Base-by-base conservation (phyloP, 2,113 vertebrate genomes). In the Cyprinodon tularosa region DNA sequence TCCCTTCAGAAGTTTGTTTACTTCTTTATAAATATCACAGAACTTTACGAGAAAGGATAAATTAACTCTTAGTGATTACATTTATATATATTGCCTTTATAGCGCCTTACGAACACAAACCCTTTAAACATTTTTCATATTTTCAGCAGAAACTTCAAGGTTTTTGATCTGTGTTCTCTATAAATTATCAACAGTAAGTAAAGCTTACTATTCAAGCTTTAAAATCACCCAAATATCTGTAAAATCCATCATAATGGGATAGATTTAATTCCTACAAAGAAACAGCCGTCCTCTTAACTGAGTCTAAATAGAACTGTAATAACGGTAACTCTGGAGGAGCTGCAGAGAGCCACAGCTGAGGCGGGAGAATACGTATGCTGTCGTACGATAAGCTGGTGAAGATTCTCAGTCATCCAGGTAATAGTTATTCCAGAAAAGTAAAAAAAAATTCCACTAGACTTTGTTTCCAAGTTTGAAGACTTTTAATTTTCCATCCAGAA, bases 1-100 rank as follows among this genome's bases (percentile, higher is more conserved):
- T 73, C 77, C 59, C 48, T 75, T 66, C 72, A 70, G 61, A 64
- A 7, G 66, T 7, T 66, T 78, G 77, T 83, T 69, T 62, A 10
- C 62, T 84, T 45, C 47, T 17, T 69, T 3, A 4, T 73, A 48
- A 73, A 77, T 45, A 74, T 29, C 50, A n/a, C 50, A 57, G 50
- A 20, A n/a, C 50, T n/a, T n/a, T 10, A 57, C 7, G n/a, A 57
- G n/a, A 57, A 15, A 57, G 8, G 6, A 8, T 20, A 7, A 20
- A 15, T 57, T 57, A n/a, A 20, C 50, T 57, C 50, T 9, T 9
- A 57, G 5, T 10, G n/a, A 9, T 20, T 10, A 3, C 20, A n/a
- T 20, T 20, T 29, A 20, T 50, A 8, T 57, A 57, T 57, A n/a
- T 7, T 57, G 20, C 50, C 50, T 57, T 57, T 57, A 9, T 17